These are phyloP conservation scores for Uloborus plumipes DNA, from an alignment of 2,888 invertebrate genomes.

Conservation along the genomic window DNA sequence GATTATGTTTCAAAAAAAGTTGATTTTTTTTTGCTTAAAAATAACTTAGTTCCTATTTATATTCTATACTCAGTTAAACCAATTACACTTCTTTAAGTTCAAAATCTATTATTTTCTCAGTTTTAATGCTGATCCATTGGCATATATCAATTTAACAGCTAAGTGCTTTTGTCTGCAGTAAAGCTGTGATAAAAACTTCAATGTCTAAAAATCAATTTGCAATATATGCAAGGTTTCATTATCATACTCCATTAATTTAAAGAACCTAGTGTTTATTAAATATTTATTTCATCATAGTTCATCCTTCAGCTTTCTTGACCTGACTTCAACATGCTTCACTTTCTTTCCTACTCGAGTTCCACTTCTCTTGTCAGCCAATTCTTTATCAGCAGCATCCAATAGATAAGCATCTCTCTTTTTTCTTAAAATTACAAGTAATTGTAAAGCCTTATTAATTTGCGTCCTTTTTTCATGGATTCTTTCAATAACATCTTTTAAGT, in stretches of 20 bases:
- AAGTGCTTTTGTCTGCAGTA: too few relatives aligned
- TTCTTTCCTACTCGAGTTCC: not conserved
- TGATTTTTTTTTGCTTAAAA: too few relatives aligned
- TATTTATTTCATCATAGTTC: constrained; percentile 32
- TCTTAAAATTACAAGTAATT: constrained; percentile 28
- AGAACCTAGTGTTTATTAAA: constrained; percentile 8
- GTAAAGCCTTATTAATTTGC: constrained; percentile 38
- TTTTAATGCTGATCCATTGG: too few relatives aligned
- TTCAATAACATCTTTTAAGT: constrained; percentile 28
- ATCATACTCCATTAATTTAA: not conserved
- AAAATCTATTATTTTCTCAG: too few relatives aligned
- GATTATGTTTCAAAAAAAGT: too few relatives aligned
- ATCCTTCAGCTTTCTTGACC: constrained; percentile 26
- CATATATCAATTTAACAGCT: too few relatives aligned
- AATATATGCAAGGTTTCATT: too few relatives aligned
- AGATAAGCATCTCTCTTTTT: constrained; percentile 35
- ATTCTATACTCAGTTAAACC: too few relatives aligned
- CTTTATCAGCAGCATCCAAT: not conserved
- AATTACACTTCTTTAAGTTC: too few relatives aligned
- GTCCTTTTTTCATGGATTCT: constrained; percentile 36
- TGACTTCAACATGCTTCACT: constrained; percentile 1
- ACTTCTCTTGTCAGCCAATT: not conserved
- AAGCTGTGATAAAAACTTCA: too few relatives aligned
- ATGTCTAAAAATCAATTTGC: too few relatives aligned
- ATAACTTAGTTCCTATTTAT: too few relatives aligned